These are phyloP conservation scores for Paramacrobiotus metropolitanus DNA, from an alignment of 1,140 invertebrate genomes.

Conservation along the genomic window DNA sequence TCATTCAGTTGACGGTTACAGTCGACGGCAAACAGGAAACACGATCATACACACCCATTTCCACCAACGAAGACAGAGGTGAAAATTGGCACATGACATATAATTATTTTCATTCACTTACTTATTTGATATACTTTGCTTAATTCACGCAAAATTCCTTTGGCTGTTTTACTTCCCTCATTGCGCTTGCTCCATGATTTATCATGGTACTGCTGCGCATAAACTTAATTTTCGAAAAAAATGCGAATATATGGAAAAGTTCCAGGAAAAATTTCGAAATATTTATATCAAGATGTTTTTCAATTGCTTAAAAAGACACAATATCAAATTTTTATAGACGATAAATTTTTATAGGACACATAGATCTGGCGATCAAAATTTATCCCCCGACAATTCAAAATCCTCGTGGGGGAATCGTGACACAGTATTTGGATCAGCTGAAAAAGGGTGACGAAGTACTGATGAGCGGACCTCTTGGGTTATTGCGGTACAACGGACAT, in stretches of 20 bases:
- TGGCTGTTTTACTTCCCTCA: too few relatives aligned
- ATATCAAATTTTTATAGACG: too few relatives aligned
- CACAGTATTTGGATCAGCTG: neutral
- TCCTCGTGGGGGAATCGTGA: neutral
- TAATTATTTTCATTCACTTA: neutral
- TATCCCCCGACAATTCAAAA: neutral
- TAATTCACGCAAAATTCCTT: too few relatives aligned
- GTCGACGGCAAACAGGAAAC: neutral
- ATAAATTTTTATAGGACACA: neutral
- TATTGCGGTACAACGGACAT: neutral
- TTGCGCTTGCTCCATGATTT: too few relatives aligned
- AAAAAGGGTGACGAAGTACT: neutral
- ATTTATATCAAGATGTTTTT: too few relatives aligned
- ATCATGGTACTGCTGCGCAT: neutral
- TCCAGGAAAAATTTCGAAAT: too few relatives aligned
- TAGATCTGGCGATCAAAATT: neutral
- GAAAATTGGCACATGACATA: neutral
- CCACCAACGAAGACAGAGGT: neutral
- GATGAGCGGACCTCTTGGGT: neutral
- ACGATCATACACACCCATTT: neutral
- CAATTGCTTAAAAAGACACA: too few relatives aligned
- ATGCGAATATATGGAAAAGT: neutral
- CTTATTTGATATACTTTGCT: too few relatives aligned
- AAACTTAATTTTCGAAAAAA: neutral
- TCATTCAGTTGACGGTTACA: neutral